Evolutionary conservation across 2,888 invertebrate genomes (phyloP).

Genomic region (Ennomos fuscantarius): DNA sequence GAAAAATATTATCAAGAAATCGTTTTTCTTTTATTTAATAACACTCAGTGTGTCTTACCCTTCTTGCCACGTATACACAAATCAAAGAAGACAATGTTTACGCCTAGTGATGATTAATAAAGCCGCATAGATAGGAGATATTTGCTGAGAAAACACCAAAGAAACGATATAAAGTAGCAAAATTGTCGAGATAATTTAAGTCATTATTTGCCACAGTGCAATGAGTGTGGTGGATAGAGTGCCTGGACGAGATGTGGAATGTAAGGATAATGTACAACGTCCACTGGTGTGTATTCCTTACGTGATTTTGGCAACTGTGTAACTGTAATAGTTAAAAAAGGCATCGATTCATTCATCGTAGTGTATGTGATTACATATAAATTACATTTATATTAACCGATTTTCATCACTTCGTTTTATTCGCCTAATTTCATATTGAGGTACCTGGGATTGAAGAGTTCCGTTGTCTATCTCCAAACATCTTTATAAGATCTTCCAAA

Average conservation of each 20-base stretch:
- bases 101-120: conserved; percentile 28
- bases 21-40: too few relatives aligned
- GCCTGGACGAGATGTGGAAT: conserved; percentile 35
- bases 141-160: conserved; percentile 44
- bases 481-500: too few relatives aligned
- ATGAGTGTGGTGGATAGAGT: conserved; percentile 36
- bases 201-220: conserved; percentile 35
- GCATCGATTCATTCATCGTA: too few relatives aligned
- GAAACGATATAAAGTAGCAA: conserved; percentile 37
- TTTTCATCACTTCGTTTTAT: too few relatives aligned
- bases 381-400: too few relatives aligned
- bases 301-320: neutral
- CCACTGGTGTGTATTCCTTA: conserved; percentile 37
- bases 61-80: conserved; percentile 19
- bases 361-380: too few relatives aligned
- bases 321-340: neutral
- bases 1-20: too few relatives aligned
- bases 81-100: conserved; percentile 20
- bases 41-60: conserved; percentile 6
- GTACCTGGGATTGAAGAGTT: too few relatives aligned
- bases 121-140: conserved; percentile 33
- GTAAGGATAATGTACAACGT: conserved; percentile 29
- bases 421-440: too few relatives aligned
- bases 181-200: conserved; percentile 30
- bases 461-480: too few relatives aligned